Percentiles rank a stretch among this genome's conserved stretches.
Evolutionary conservation across 1,140 invertebrate species (phyloP).

Genomic region (Drosophila grimshawi): DNA sequence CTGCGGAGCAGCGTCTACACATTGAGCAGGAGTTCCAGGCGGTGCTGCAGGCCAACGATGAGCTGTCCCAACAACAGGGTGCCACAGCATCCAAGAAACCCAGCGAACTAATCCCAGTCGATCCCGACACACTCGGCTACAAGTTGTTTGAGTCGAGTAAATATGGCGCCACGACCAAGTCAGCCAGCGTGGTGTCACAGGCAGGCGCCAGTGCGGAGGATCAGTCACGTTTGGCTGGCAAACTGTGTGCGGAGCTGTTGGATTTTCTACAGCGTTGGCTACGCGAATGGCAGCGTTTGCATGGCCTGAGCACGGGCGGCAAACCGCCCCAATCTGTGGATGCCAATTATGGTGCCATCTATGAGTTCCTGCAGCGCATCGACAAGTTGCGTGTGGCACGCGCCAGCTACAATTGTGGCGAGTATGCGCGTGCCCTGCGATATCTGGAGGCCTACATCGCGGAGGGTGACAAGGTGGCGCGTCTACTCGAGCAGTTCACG

Average conservation of each 20-base stretch:
- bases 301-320: slow-evolving; percentile 52
- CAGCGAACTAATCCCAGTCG: neutral
- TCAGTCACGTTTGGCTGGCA: slow-evolving; percentile 84
- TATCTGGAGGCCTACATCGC: slow-evolving; percentile 90
- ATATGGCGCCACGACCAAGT: slow-evolving; percentile 44
- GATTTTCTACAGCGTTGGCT: slow-evolving; percentile 91
- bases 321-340: slow-evolving; percentile 63
- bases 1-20: slow-evolving; percentile 61
- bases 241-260: slow-evolving; percentile 89
- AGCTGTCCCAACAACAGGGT: slow-evolving; percentile 1
- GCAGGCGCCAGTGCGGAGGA: slow-evolving; percentile 43
- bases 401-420: slow-evolving; percentile 89
- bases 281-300: slow-evolving; percentile 86
- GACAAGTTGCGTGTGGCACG: slow-evolving; percentile 88
- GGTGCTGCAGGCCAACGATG: slow-evolving; percentile 63
- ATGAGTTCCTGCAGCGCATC: slow-evolving; percentile 86
- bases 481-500: slow-evolving; percentile 87
- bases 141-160: slow-evolving; percentile 62
- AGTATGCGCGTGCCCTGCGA: slow-evolving; percentile 90
- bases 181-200: neutral
- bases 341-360: slow-evolving; percentile 77
- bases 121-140: slow-evolving; percentile 10
- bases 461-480: slow-evolving; percentile 84
- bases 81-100: slow-evolving; percentile 3
- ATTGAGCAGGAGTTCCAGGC: slow-evolving; percentile 86